phyloP scores from a whole-genome alignment of 1,140 invertebrate genomes.

The Portunus trituberculatus region DNA sequence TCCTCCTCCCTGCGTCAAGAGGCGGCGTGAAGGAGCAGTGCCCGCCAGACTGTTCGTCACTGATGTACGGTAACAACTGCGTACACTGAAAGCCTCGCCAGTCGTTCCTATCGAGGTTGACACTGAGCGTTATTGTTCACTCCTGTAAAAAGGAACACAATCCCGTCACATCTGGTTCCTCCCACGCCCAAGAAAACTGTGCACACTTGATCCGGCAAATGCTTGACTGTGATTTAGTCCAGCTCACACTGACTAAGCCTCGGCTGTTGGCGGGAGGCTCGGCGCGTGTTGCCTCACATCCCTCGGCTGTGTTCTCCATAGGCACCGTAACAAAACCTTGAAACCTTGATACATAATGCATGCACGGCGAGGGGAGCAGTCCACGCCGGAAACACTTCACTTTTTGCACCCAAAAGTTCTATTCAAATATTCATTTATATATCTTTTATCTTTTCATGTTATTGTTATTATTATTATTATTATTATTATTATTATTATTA shows the following conservation, averaged over 20 bases:
- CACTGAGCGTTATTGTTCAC: not conserved
- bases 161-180: not conserved
- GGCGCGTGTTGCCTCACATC: not conserved
- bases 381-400: not conserved
- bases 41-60: not conserved
- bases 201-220: not conserved
- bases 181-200: not conserved
- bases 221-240: not conserved
- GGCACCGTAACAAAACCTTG: not conserved
- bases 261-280: not conserved
- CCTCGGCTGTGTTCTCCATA: not conserved
- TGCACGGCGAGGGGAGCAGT: not conserved
- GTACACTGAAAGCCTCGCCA: not conserved
- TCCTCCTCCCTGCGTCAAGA: not conserved
- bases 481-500: slow-evolving; percentile 48
- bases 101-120: not conserved
- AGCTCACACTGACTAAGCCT: not conserved
- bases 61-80: not conserved
- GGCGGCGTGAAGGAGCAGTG: not conserved
- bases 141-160: not conserved
- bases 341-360: not conserved
- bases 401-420: not conserved
- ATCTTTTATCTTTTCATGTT: not conserved
- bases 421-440: not conserved
- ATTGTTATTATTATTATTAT: slow-evolving; percentile 42